Evolutionary conservation across 92 coral and sea anemone species (phyloP).

Genomic region (Porites rus): DNA sequence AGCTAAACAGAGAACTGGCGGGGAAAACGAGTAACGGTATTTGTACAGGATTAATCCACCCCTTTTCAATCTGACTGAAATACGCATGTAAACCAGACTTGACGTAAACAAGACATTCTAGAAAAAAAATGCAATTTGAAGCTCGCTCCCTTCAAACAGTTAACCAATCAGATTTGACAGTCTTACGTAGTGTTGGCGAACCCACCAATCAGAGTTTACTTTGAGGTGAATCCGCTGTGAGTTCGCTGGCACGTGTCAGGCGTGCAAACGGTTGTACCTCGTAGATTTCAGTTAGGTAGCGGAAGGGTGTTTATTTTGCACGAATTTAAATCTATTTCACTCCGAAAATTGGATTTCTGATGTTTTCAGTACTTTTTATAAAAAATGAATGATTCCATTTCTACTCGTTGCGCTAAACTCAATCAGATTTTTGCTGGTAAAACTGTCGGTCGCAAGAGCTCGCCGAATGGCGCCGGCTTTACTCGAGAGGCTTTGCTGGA

Average conservation of each 20-base stretch:
- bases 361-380: not conserved
- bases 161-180: slow-evolving; percentile 30
- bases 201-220: slow-evolving; percentile 32
- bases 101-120: not conserved
- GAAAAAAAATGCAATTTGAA: slow-evolving; percentile 13
- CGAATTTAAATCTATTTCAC: not conserved
- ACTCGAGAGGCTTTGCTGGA: slow-evolving; percentile 93
- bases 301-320: not conserved
- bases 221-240: slow-evolving; percentile 15
- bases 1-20: no score
- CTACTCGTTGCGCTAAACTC: slow-evolving; percentile 85
- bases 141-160: slow-evolving; percentile 32
- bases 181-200: not conserved
- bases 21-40: no score
- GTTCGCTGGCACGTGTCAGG: slow-evolving; percentile 11
- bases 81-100: not conserved
- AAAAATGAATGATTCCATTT: slow-evolving; percentile 77
- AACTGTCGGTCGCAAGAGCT: slow-evolving; percentile 75
- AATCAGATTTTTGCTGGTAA: slow-evolving; percentile 83
- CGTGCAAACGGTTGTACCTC: slow-evolving; percentile 32
- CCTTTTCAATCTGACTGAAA: no score
- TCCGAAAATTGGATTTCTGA: slow-evolving; percentile 4
- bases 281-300: not conserved
- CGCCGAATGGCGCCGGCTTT: slow-evolving; percentile 28
- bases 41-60: no score